These are phyloP conservation scores for Dryobota labecula DNA, from an alignment of 2,888 invertebrate species.

Conservation along the genomic window DNA sequence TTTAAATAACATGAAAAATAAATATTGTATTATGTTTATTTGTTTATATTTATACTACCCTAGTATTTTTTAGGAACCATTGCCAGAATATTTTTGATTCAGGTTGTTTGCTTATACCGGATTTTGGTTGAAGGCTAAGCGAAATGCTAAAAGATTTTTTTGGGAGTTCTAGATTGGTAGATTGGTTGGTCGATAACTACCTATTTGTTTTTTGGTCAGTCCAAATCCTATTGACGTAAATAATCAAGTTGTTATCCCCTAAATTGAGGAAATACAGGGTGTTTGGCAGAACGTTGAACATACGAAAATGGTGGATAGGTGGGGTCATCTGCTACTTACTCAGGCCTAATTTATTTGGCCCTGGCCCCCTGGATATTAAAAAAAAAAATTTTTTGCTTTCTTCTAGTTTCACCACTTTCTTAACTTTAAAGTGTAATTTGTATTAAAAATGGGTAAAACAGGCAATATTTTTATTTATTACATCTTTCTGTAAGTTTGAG, in stretches of 20 bases:
- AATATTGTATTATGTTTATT: background rate
- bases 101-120: background rate
- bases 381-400: no score
- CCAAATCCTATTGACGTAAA: background rate
- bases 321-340: no score
- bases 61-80: background rate
- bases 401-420: no score
- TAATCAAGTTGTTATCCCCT: background rate
- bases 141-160: background rate
- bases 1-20: background rate
- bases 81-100: background rate
- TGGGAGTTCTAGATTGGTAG: background rate
- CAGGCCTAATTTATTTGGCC: no score
- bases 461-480: no score
- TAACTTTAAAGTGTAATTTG: no score
- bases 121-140: background rate
- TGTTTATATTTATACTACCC: background rate
- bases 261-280: conserved; percentile 8
- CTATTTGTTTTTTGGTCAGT: background rate
- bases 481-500: no score
- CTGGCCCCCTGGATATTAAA: no score
- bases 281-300: no score
- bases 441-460: no score
- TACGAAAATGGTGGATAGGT: no score
- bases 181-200: no score